Evolutionary conservation across 2,888 invertebrate species (phyloP).

Genomic region (Apamea crenata): DNA sequence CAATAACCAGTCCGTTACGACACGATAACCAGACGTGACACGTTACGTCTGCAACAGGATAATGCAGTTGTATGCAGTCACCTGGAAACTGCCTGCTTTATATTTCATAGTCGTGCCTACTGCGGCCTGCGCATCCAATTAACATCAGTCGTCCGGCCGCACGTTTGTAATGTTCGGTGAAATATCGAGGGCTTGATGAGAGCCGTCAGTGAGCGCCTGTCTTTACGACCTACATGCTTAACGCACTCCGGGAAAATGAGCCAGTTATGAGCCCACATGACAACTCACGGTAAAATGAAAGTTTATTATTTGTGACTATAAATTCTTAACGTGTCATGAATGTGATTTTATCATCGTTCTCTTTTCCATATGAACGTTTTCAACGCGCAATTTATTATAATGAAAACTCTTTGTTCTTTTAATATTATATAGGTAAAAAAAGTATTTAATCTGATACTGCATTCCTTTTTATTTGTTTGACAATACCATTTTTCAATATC

Average conservation of each 20-base stretch:
- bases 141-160: slow-evolving; percentile 83
- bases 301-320: slow-evolving; percentile 57
- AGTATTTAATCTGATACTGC: slow-evolving; percentile 1
- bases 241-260: slow-evolving; percentile 63
- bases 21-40: slow-evolving; percentile 70
- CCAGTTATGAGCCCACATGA: slow-evolving; percentile 59
- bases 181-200: slow-evolving; percentile 85
- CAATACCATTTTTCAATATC: slow-evolving; percentile 31
- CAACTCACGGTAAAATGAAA: slow-evolving; percentile 62
- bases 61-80: slow-evolving; percentile 71
- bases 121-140: slow-evolving; percentile 86
- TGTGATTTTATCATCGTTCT: slow-evolving; percentile 45
- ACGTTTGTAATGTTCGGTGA: slow-evolving; percentile 84
- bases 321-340: slow-evolving; percentile 32
- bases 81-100: slow-evolving; percentile 78
- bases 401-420: slow-evolving; percentile 2
- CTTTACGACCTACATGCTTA: slow-evolving; percentile 77
- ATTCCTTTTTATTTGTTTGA: slow-evolving; percentile 37
- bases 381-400: not conserved
- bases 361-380: not conserved
- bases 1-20: slow-evolving; percentile 62
- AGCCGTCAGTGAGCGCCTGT: slow-evolving; percentile 69
- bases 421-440: not conserved
- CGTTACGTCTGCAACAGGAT: slow-evolving; percentile 73
- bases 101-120: slow-evolving; percentile 82